Evolutionary conservation across 2,797 vertebrate genomes (phyloP), one percentile per base, ranked within the genome.

Genomic region (Toxotes lorentzi): DNA sequence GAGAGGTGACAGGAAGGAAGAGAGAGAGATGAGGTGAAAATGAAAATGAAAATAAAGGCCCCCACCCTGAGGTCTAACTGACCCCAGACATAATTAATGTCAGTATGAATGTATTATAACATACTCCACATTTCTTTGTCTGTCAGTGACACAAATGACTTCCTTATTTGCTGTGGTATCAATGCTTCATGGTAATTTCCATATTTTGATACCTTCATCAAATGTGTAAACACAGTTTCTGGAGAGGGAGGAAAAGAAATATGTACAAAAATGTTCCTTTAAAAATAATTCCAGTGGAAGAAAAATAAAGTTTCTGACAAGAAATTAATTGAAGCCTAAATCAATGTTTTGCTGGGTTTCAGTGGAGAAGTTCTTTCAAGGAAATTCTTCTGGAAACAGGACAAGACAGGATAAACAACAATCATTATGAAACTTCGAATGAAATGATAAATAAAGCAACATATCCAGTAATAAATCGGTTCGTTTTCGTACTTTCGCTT

Each of bases 401-500:
- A 30, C 27, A 7, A n/a, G 47, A 48, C 8, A n/a, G n/a, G 1
- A 9, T 40, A 11, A 40, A 40, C 38, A 40, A 40, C 9, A n/a
- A 9, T n/a, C 41, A 7, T 6, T 16, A 47, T 47, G 45, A 21
- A 47, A 47, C 19, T 9, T 47, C 2, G 3, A 2, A 27, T 4
- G 34, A 62, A 62, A 32, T 32, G 3, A 23, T 1, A 16, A 40
- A 10, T 40, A 40, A 11, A 40, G 10, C 10, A 16, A 7, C 2
- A 21, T 9, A 21, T 21, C 45, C 19, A 21, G 7, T n/a, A 48
- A 21, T 21, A 21, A 48, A 9, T 51, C 19, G 30, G 43, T 67
- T 78, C 43, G 16, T 57, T 45, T 24, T 38, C 21, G 84, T 78
- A 84, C 79, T 87, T 86, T 86, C 83, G 65, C 70, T 75, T 35